These are phyloP conservation scores for Aphelenchoides avenae DNA, from an alignment of 1,140 invertebrate species.

Conservation along the genomic window DNA sequence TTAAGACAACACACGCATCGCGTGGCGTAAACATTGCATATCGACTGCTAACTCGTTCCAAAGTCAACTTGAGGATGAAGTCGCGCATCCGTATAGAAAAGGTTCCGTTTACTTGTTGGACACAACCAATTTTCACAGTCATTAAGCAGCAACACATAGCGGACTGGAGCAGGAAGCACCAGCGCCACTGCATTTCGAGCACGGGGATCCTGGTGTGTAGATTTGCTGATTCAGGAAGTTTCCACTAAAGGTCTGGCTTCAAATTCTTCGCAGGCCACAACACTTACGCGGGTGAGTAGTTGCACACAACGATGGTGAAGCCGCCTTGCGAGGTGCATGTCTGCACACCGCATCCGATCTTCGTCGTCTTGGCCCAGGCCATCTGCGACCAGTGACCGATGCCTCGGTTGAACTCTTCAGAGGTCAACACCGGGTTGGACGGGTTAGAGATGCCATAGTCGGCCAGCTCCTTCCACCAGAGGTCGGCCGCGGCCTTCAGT, in stretches of 20 bases:
- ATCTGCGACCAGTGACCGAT: conserved; percentile 16
- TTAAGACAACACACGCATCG: no score
- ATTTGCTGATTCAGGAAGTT: not conserved
- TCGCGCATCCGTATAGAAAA: no score
- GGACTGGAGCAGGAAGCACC: no score
- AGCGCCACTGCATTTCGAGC: not conserved
- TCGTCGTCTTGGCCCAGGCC: conserved; percentile 1
- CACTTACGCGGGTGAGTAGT: conserved; percentile 9
- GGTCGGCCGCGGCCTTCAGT: not conserved
- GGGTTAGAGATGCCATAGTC: not conserved
- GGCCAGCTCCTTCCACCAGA: conserved; percentile 9
- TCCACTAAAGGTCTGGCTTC: not conserved
- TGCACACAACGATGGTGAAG: conserved; percentile 10
- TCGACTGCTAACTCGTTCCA: no score
- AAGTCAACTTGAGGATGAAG: no score
- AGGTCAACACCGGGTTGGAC: conserved; percentile 3
- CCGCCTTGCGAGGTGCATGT: not conserved
- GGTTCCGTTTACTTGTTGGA: no score
- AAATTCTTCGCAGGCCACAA: not conserved
- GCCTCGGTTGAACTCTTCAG: not conserved
- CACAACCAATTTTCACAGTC: no score
- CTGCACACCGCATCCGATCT: conserved; percentile 7
- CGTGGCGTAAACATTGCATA: no score
- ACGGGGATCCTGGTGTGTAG: not conserved
- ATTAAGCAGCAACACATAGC: no score